Conservation (phyloP, 2,113 vertebrate species). For the Cephalopterus ornatus region DNA sequence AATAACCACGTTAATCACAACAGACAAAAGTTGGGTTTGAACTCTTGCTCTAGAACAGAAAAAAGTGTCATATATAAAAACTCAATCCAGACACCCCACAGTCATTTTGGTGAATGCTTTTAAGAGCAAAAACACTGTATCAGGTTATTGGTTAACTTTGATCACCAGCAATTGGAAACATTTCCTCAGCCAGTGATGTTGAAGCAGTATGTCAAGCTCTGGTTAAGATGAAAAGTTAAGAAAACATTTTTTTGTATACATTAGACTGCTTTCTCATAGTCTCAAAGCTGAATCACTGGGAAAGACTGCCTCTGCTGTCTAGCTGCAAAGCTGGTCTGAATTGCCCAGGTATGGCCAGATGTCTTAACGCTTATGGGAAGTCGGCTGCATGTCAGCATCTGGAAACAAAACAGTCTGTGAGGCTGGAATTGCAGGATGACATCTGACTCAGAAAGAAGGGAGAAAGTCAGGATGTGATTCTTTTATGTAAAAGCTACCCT, state of each 20-base stretch:
- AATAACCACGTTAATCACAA: conserved; percentile 22
- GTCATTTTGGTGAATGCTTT: conserved; percentile 24
- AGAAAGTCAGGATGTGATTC: background rate
- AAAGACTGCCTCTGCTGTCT: conserved; percentile 44
- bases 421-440: background rate
- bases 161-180: conserved; percentile 34
- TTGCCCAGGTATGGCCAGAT: background rate
- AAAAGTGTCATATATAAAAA: background rate
- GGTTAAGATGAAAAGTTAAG: conserved; percentile 61
- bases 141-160: conserved; percentile 23
- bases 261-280: conserved; percentile 37
- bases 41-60: background rate
- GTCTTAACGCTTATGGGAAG: conserved; percentile 6
- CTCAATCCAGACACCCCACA: background rate
- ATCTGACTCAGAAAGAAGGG: background rate
- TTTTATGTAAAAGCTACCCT: background rate
- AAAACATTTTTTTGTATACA: conserved; percentile 51
- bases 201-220: conserved; percentile 23
- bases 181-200: conserved; percentile 32
- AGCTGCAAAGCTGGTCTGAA: background rate
- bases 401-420: background rate
- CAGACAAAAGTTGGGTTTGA: conserved; percentile 17
- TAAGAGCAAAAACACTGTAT: conserved; percentile 4
- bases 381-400: conserved; percentile 3
- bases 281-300: conserved; percentile 54